Evolutionary conservation across 1,140 invertebrate species (phyloP).

Genomic region (Lepidurus arcticus): DNA sequence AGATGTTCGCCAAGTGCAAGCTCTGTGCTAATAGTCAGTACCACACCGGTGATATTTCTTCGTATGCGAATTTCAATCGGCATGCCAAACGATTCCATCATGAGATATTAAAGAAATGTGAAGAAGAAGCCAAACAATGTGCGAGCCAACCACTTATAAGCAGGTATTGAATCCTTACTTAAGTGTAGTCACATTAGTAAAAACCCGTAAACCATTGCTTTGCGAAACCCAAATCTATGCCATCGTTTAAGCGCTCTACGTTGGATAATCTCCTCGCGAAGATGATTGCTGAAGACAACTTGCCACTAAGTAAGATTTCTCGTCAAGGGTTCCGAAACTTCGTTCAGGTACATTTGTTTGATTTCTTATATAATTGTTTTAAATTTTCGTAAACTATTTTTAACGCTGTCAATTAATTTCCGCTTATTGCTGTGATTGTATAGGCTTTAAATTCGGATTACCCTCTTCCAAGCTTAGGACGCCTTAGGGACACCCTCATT

Average conservation of each 20-base stretch:
- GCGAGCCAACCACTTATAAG: too few species aligned
- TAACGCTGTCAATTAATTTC: neutral
- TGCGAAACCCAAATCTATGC: neutral
- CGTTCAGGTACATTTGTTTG: neutral
- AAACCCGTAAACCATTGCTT: neutral
- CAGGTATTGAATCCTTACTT: too few species aligned
- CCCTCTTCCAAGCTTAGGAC: neutral
- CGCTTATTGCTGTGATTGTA: neutral
- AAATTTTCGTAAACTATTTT: neutral
- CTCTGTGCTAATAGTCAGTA: neutral
- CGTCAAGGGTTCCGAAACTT: neutral
- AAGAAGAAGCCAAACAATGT: neutral
- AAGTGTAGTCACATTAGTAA: neutral
- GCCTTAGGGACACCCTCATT: constrained; percentile 10
- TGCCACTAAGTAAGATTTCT: neutral
- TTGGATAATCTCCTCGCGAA: neutral
- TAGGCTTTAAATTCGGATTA: constrained; percentile 22
- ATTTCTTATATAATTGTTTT: neutral
- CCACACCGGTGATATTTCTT: neutral
- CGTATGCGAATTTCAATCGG: neutral
- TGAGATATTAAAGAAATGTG: neutral
- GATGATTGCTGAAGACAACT: neutral
- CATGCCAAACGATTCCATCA: neutral
- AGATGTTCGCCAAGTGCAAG: neutral
- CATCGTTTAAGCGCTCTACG: neutral